Evolutionary conservation across 2,113 vertebrate species (phyloP), one percentile per base, ranked within the genome.

Genomic region (Dicerorhinus sumatrensis): DNA sequence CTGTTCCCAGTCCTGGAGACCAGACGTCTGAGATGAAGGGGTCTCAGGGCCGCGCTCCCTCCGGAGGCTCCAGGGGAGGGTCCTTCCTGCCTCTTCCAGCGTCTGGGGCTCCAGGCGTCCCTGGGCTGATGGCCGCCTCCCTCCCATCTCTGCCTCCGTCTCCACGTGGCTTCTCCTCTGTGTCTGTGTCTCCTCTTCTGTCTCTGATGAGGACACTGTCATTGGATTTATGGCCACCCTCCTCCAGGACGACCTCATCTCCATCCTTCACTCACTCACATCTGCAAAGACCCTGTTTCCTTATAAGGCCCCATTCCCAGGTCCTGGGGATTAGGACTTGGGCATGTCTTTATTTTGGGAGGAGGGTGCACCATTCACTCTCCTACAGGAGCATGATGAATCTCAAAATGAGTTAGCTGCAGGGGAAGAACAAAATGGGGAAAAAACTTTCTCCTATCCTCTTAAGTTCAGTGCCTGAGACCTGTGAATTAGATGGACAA

Each of bases 1-100:
- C 42, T 20, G 42, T 36, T 39, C 13, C 3, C 10, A 0, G 5
- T 0, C 6, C 62, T 16, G 31, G 21, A 27, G 33, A 1, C 36
- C 9, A 11, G 23, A 31, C 0, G 0, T 3, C 20, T n/a, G 20
- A 36, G 13, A 1, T 25, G 48, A 5, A 3, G 31, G 14, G 0
- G 84, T 56, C n/a, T n/a, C 73, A 31, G 60, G 16, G 16, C n/a
- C 1, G 0, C 0, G 12, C 12, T 82, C 29, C 51, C 65, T 29
- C 77, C 21, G 0, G 29, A 72, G n/a, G 31, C 12, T 62, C 67
- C 67, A 7, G 36, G 20, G 63, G 20, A 76, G 13, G 39, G 12
- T 48, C 70, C 70, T 0, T 62, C 56, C 39, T 8, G 29, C 31
- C 87, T 27, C 39, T 48, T 5, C 56, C 58, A 76, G 56, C 39